Base-by-base conservation (phyloP, 30 jellyfish, hydroid and myxozoan species). In the Sanderia malayensis region DNA sequence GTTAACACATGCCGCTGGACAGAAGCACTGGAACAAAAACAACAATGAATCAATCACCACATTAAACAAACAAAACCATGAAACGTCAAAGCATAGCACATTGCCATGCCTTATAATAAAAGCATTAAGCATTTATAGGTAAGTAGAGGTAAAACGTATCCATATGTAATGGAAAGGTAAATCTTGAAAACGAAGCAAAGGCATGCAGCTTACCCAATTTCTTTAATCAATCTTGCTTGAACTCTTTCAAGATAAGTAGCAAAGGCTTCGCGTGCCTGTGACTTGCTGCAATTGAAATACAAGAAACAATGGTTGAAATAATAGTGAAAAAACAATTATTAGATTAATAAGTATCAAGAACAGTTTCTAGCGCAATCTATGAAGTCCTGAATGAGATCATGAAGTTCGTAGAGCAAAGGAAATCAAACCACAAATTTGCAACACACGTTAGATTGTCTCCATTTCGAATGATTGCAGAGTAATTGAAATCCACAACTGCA, bases 241-340 rank as follows among this genome's bases (percentile, higher is more conserved):
- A 86, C 96, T 61, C 96, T 46, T 47, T 86, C 88, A 9, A 86
- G 79, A 46, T 86, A 86, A 25, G 72, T 47, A 23, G 96, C 85
- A 64, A 86, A 86, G n/a, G 96, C 89, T 47, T 73, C 82, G 41
- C 96, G 71, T 0, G 96, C 96, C 71, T 86, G 96, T 27, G 58
- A 52, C 64, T 67, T 75, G 25, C 96, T 86, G 44, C 44, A 66
- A 66, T 0, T 24, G 0, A 63, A 41, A 26, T n/a, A n/a, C n/a
- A n/a, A n/a, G n/a, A n/a, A n/a, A n/a, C n/a, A n/a, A n/a, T n/a
- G n/a, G n/a, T n/a, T n/a, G n/a, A n/a, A n/a, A n/a, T n/a, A n/a
- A n/a, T n/a, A n/a, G n/a, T n/a, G n/a, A n/a, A n/a, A n/a, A n/a
- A n/a, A n/a, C n/a, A n/a, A n/a, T n/a, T n/a, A n/a, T n/a, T n/a